Base-by-base conservation (phyloP, 1,140 invertebrate genomes). In the Habropoda laboriosa region DNA sequence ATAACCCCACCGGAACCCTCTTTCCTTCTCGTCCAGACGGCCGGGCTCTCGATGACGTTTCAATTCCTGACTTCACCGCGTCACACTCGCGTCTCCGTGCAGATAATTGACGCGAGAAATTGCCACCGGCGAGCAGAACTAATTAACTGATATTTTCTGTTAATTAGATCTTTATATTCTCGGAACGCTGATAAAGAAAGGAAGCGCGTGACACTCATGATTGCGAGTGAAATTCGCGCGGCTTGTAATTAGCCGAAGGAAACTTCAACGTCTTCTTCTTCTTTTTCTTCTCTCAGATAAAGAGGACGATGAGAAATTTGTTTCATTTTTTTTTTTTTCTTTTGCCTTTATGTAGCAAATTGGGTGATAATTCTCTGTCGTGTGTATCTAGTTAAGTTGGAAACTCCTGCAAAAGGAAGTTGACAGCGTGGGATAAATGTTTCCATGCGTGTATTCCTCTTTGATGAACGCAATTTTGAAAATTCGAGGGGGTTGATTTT, bases 1-100 rank as follows among this genome's bases (percentile, higher is more conserved):
- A 87, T 84, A 78, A n/a, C n/a, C n/a, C 87, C 79, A 75, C 51
- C 55, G 3, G 1, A n/a, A n/a, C 16, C 42, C 18, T 27, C 13
- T 1, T 51, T 35, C 35, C 57, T 63, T 72, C 60, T 75, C 55
- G 58, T 67, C 51, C 32, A 47, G 7, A 30, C 16, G 6, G n/a
- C n/a, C n/a, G 6, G 13, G 21, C 72, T 55, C 51, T 78, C 58
- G 13, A 80, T 67, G 81, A 73, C 68, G 49, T 53, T 85, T 82
- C 81, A 83, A 82, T 83, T 79, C 35, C 5, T 30, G 12, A 4
- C 21, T 27, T 21, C 16, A 57, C 12, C 60, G 12, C 40, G 24
- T 12, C 21, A 27, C 47, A 30, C 27, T 18, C 40, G 61, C 5
- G 12, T 40, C 24, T 53, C 2, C n/a, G n/a, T 27, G 21, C 32